phyloP scores from a whole-genome alignment of 2,113 vertebrate genomes.

The Clinocottus analis region DNA sequence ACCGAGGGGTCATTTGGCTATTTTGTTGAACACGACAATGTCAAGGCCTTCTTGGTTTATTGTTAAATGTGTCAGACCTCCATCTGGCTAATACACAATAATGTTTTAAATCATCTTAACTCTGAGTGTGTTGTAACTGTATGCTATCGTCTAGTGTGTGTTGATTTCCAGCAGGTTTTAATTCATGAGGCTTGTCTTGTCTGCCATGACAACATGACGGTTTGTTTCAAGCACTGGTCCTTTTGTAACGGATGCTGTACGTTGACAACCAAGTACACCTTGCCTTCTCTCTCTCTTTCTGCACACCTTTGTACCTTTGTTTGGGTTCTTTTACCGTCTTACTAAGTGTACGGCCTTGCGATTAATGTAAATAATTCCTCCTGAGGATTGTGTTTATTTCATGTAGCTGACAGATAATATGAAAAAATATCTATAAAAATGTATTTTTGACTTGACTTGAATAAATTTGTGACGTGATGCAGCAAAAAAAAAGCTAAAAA shows the following conservation, averaged over 20 bases:
- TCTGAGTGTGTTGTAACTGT: constrained; percentile 52
- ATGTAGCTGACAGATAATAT: constrained; percentile 81
- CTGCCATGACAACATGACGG: constrained; percentile 57
- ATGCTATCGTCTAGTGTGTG: constrained; percentile 48
- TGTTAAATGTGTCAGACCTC: constrained; percentile 5
- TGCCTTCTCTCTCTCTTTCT: not conserved
- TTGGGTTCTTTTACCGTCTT: constrained; percentile 47
- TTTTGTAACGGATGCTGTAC: constrained; percentile 30
- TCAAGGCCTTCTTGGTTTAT: not conserved
- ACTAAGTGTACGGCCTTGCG: constrained; percentile 62
- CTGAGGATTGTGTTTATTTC: constrained; percentile 78
- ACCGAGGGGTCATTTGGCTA: not conserved
- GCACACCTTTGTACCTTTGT: constrained; percentile 17
- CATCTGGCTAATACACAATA: not conserved
- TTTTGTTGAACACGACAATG: not conserved
- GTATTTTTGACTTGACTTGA: constrained; percentile 94
- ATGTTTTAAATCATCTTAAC: constrained; percentile 21
- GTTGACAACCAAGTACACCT: constrained; percentile 15
- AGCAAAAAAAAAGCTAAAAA: constrained; percentile 80
- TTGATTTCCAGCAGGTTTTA: constrained; percentile 41
- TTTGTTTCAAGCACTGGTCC: constrained; percentile 38
- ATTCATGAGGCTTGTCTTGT: constrained; percentile 31
- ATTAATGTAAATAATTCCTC: constrained; percentile 79
- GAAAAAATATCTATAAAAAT: constrained; percentile 88
- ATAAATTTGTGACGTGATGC: constrained; percentile 94